Evolutionary conservation across 2,113 vertebrate species (phyloP).

Genomic region (Hippoglossus stenolepis): DNA sequence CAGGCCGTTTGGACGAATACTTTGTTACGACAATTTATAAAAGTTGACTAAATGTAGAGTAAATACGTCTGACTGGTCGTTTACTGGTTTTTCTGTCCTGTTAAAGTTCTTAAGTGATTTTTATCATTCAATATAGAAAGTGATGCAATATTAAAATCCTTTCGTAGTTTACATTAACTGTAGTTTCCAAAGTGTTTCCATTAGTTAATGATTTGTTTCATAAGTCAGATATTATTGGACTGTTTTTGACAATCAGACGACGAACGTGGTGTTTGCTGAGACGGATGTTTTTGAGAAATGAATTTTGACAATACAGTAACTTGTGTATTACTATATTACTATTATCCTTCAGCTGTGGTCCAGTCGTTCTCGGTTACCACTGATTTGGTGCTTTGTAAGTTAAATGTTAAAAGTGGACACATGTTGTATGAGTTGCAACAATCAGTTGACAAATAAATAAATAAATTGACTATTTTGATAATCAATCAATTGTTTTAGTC

Average conservation of each 20-base stretch:
- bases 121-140: too few species aligned
- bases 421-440: neutral
- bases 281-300: too few species aligned
- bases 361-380: too few species aligned
- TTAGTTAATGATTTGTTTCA: too few species aligned
- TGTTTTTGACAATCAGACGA: slow-evolving; percentile 6
- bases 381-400: neutral
- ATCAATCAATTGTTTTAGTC: neutral
- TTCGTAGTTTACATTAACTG: neutral
- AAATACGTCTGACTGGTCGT: too few species aligned
- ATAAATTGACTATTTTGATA: neutral
- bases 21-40: too few species aligned
- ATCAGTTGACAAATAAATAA: neutral
- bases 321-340: neutral
- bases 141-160: too few species aligned
- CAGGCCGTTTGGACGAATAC: too few species aligned
- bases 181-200: neutral
- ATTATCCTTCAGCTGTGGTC: neutral
- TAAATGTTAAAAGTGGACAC: neutral
- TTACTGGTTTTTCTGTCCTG: too few species aligned
- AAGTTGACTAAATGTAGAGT: too few species aligned
- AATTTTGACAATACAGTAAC: neutral
- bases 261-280: too few species aligned
- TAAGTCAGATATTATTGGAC: neutral
- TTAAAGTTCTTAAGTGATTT: too few species aligned